Conservation (phyloP, 2,797 vertebrate species). For the Mionectes olivaceus region DNA sequence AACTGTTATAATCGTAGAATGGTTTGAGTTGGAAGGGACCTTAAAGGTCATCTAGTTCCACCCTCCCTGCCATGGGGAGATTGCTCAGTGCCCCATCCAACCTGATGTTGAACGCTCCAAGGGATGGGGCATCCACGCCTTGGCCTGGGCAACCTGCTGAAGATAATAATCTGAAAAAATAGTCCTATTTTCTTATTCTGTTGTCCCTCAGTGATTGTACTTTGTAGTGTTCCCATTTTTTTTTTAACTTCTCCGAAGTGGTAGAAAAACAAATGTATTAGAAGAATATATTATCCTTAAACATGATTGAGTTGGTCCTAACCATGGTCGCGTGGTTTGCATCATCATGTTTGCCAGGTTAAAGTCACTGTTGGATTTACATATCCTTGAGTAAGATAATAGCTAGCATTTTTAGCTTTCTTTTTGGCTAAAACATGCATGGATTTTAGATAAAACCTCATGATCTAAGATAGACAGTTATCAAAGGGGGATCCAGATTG, state of each 20-base stretch:
- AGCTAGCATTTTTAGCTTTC: slow-evolving; percentile 20
- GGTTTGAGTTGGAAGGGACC: not conserved
- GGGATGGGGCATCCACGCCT: not conserved
- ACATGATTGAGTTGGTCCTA: not conserved
- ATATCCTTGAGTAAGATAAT: not conserved
- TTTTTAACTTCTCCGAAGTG: not conserved
- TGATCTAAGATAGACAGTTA: not conserved
- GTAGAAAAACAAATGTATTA: not conserved
- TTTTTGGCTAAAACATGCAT: not conserved
- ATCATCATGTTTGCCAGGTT: not conserved
- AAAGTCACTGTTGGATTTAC: not conserved
- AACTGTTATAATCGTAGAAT: not conserved
- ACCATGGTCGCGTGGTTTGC: not conserved
- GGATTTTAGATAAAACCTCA: not conserved
- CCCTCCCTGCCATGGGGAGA: not conserved
- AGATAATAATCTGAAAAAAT: not conserved
- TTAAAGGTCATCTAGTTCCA: not conserved
- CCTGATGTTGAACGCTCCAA: not conserved
- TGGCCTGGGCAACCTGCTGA: not conserved
- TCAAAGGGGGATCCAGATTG: not conserved
- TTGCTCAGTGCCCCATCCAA: not conserved
- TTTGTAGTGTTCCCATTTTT: not conserved
- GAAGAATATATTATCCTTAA: not conserved
- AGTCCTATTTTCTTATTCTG: not conserved
- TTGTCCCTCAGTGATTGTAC: not conserved